Percentiles rank a stretch among this genome's conserved stretches.
phyloP scores from a whole-genome alignment of 2,888 invertebrate species.

The Tuta absoluta region DNA sequence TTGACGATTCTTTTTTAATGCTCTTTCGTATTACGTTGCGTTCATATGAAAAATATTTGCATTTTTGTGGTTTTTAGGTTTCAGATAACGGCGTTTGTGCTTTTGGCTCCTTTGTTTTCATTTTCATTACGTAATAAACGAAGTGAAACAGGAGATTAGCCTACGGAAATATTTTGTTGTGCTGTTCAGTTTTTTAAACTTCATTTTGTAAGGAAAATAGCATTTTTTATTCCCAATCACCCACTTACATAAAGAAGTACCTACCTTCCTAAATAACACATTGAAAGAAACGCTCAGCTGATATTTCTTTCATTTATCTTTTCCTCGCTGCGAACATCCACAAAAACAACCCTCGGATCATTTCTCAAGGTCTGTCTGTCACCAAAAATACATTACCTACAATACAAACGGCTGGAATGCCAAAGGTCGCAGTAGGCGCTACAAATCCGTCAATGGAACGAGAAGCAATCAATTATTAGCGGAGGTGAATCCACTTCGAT shows the following conservation, averaged over 20 bases:
- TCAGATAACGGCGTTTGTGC: conserved; percentile 5
- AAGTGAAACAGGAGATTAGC: background rate
- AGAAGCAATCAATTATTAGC: conserved; percentile 39
- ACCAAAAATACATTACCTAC: conserved; percentile 16
- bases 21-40: background rate
- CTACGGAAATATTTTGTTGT: background rate
- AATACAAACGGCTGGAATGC: conserved; percentile 18
- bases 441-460: conserved; percentile 27
- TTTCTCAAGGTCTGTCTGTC: conserved; percentile 16
- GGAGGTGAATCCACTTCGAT: background rate
- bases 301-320: background rate
- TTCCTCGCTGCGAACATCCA: background rate
- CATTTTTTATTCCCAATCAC: background rate
- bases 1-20: conserved; percentile 21
- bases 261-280: too few species aligned
- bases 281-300: too few species aligned
- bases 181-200: too few species aligned
- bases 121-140: background rate
- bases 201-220: too few species aligned
- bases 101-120: conserved; percentile 1
- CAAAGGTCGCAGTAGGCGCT: conserved; percentile 26
- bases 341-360: conserved; percentile 5
- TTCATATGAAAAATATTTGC: conserved; percentile 22
- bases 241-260: too few species aligned
- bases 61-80: conserved; percentile 14